These are phyloP conservation scores for Hesperophylax magnus DNA, from an alignment of 1,140 invertebrate genomes.

Conservation along the genomic window DNA sequence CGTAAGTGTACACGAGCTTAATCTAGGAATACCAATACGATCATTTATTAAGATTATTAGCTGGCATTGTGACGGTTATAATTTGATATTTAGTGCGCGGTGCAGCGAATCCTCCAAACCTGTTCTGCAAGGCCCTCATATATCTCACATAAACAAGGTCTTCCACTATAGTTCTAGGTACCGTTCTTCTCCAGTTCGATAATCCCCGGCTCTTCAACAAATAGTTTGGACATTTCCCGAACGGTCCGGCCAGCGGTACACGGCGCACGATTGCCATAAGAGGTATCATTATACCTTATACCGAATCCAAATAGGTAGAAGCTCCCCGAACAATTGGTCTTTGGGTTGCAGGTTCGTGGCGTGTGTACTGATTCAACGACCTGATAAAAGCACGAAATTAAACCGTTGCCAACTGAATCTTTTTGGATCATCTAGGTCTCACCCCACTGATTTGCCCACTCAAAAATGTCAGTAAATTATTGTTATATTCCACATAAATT, in stretches of 20 bases:
- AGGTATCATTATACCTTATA: constrained; percentile 1
- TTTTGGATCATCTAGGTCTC: constrained; percentile 40
- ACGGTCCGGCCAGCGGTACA: background rate
- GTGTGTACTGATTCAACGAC: constrained; percentile 26
- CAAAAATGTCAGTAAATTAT: constrained; percentile 8
- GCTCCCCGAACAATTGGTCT: constrained; percentile 38
- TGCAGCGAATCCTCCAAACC: constrained; percentile 16
- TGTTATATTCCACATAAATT: constrained; percentile 27
- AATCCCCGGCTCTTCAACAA: background rate
- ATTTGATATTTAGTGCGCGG: too few relatives aligned
- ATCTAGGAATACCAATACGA: too few relatives aligned
- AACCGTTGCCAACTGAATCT: constrained; percentile 44
- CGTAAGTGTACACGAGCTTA: too few relatives aligned
- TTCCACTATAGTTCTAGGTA: constrained; percentile 1
- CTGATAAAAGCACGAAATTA: constrained; percentile 6
- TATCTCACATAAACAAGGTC: constrained; percentile 21
- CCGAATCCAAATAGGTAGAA: constrained; percentile 7
- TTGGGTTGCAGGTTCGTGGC: constrained; percentile 18
- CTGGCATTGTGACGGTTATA: too few relatives aligned
- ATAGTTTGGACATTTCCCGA: background rate
- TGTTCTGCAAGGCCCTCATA: background rate
- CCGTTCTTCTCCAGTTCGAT: background rate
- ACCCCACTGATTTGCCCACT: constrained; percentile 12
- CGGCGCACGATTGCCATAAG: constrained; percentile 4
- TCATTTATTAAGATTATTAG: too few relatives aligned